Evolutionary conservation across 2,888 invertebrate genomes (phyloP), one percentile per base, ranked within the genome.

Genomic region (Heliconius charithonia): DNA sequence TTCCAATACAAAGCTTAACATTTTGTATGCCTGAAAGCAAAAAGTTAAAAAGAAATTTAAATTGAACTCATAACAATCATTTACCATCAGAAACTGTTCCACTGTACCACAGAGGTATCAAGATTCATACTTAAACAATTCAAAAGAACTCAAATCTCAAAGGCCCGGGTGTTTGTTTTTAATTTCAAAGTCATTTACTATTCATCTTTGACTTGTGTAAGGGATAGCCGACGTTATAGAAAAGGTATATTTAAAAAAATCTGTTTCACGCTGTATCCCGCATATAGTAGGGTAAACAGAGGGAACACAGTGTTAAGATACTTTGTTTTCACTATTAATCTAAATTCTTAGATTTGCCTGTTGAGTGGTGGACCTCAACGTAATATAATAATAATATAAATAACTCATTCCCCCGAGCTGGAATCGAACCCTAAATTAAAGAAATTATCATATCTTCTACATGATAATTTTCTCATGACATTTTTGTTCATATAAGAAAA

Each of bases 111-210:
- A 16, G 16, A 27, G 27, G 27, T 16, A 9, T n/a, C 10, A 63
- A 63, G 63, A 63, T 63, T 63, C 27, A 25, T 27, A 27, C 41
- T 27, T 72, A 72, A 56, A 72, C 32, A 71, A 37, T 71, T 56
- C 56, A 56, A 72, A 72, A 72, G 72, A 72, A 59, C 32, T 72
- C 32, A 59, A 72, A 25, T 72, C 72, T 45, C 63, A 62, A 72
- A 72, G 29, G 9, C 29, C 56, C 51, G 76, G 12, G 25, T 81
- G 75, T 81, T 82, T 81, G 80, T 84, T 83, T 89, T 89, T 89
- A 86, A 89, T 89, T 89, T 86, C 81, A 85, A 86, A 86, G 85
- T 89, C 87, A 87, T 89, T 85, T 83, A 45, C 73, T 85, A 88
- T 89, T 87, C 89, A 86, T 85, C 86, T 87, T 84, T 83, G 67